Conservation (phyloP, 2,113 vertebrate species). For the Antigone vipio region DNA sequence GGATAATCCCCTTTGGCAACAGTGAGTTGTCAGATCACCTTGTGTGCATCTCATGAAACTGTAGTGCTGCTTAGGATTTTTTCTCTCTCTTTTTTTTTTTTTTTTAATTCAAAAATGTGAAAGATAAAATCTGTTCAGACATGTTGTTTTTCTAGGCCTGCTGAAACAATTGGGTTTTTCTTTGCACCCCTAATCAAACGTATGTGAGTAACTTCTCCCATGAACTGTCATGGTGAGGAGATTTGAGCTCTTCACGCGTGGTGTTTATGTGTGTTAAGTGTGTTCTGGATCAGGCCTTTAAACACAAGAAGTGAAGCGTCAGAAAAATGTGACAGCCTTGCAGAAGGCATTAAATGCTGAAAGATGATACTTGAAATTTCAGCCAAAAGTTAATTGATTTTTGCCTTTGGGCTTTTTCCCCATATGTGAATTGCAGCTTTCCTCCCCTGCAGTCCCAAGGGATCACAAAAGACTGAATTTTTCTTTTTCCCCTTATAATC, state of each 20-base stretch:
- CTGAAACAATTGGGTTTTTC: background rate
- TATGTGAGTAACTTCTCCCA: background rate
- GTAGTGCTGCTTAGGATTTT: background rate
- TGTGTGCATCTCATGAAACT: background rate
- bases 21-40: background rate
- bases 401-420: conserved; percentile 23
- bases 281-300: background rate
- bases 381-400: conserved; percentile 44
- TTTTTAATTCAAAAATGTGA: background rate
- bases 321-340: conserved; percentile 13
- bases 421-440: background rate
- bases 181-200: background rate
- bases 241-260: background rate
- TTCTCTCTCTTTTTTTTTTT: background rate
- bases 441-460: background rate
- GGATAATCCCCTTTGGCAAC: background rate
- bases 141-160: background rate
- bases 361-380: conserved; percentile 28
- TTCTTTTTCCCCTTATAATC: background rate
- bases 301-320: background rate
- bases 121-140: background rate
- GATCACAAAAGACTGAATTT: background rate
- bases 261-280: background rate
- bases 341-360: conserved; percentile 24
- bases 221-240: background rate